These are phyloP conservation scores for Guaruba guarouba DNA, from an alignment of 2,113 vertebrate species.

Conservation along the genomic window DNA sequence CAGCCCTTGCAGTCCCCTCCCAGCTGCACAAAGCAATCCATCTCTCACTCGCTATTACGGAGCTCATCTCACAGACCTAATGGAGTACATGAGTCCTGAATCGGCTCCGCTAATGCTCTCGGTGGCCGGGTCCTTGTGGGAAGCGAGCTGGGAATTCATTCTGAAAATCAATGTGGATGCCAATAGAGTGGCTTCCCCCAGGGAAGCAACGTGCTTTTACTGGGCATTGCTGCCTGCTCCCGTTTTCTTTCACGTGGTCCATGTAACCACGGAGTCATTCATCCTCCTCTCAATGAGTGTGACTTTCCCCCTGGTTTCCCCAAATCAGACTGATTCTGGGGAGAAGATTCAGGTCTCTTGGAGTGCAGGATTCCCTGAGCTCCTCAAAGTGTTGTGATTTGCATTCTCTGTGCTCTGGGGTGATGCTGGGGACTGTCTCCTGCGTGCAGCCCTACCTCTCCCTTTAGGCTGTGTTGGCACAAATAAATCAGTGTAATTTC, in stretches of 20 bases:
- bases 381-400: background rate
- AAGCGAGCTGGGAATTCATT: conserved; percentile 63
- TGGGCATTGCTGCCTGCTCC: conserved; percentile 26
- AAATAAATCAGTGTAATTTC: background rate
- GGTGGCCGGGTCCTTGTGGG: conserved; percentile 27
- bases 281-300: background rate
- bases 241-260: background rate
- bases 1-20: conserved; percentile 1
- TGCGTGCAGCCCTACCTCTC: background rate
- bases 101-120: conserved; percentile 57
- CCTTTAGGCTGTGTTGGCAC: background rate
- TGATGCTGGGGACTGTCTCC: background rate
- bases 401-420: background rate
- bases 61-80: conserved; percentile 63
- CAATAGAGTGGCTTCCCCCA: conserved; percentile 66
- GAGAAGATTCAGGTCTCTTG: background rate
- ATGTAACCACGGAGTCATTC: background rate
- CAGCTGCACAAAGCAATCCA: background rate
- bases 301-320: rapidly evolving
- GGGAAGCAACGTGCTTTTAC: conserved; percentile 75
- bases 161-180: conserved; percentile 77
- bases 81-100: conserved; percentile 47
- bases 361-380: background rate
- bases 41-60: conserved; percentile 43
- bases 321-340: background rate